phyloP scores from a whole-genome alignment of 1,140 invertebrate genomes.

The Anoplolepis gracilipes region DNA sequence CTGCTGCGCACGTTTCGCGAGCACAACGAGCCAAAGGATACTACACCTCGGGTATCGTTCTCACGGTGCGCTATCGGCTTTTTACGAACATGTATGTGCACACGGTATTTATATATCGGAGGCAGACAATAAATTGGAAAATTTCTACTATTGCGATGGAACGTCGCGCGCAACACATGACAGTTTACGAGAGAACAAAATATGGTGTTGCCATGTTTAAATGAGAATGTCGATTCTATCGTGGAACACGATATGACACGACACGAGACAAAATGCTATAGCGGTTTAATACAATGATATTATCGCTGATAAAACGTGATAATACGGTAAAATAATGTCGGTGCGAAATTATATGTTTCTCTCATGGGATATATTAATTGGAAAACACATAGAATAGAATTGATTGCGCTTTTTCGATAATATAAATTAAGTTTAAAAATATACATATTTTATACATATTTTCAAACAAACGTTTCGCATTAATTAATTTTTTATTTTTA shows the following conservation, averaged over 20 bases:
- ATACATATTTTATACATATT: too few relatives aligned
- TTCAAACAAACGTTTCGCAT: too few relatives aligned
- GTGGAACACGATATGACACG: slow-evolving; percentile 36
- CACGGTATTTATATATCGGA: slow-evolving; percentile 18
- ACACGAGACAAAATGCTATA: slow-evolving; percentile 49
- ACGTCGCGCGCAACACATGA: slow-evolving; percentile 32
- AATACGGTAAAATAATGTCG: not conserved
- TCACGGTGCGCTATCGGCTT: slow-evolving; percentile 63
- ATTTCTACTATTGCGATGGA: slow-evolving; percentile 6
- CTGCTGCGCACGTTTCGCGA: slow-evolving; percentile 53
- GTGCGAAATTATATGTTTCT: not conserved
- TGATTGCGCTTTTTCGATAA: not conserved
- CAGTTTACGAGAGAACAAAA: slow-evolving; percentile 32
- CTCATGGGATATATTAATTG: not conserved
- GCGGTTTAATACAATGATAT: slow-evolving; percentile 37
- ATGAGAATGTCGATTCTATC: slow-evolving; percentile 56
- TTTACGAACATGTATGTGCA: slow-evolving; percentile 28
- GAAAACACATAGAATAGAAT: not conserved
- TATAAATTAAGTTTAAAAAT: not conserved
- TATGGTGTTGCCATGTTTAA: slow-evolving; percentile 48
- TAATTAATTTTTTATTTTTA: too few relatives aligned
- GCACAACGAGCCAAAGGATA: slow-evolving; percentile 25
- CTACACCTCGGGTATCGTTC: slow-evolving; percentile 42
- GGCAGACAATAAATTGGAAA: slow-evolving; percentile 42
- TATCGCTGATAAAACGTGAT: slow-evolving; percentile 7